Evolutionary conservation across 1,140 invertebrate genomes (phyloP).

Genomic region (Leptoteleia sp.): DNA sequence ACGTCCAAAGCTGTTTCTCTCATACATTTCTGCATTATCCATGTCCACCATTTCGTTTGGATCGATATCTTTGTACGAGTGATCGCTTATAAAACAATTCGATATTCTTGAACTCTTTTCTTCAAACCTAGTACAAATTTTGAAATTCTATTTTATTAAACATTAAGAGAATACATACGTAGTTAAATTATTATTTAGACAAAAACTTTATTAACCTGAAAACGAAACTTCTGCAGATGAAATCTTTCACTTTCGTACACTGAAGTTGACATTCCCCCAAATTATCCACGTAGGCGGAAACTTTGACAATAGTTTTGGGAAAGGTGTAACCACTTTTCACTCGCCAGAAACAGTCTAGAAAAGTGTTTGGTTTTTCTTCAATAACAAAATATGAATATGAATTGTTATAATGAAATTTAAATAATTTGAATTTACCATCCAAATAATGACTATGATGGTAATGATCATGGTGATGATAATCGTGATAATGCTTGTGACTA

Average conservation of each 20-base stretch:
- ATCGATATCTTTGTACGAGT: slow-evolving; percentile 84
- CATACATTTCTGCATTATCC: slow-evolving; percentile 87
- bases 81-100: slow-evolving; percentile 87
- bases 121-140: slow-evolving; percentile 81
- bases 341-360: slow-evolving; percentile 90
- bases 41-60: slow-evolving; percentile 81
- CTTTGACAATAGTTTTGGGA: slow-evolving; percentile 83
- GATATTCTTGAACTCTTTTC: slow-evolving; percentile 31
- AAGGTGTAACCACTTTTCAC: slow-evolving; percentile 87
- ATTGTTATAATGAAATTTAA: too few species aligned
- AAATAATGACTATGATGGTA: slow-evolving; percentile 31
- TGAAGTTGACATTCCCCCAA: slow-evolving; percentile 89
- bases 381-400: slow-evolving; percentile 6
- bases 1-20: slow-evolving; percentile 88
- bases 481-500: slow-evolving; percentile 61
- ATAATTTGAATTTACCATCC: slow-evolving; percentile 21
- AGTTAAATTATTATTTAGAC: too few species aligned
- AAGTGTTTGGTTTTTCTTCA: too few species aligned
- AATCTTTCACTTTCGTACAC: slow-evolving; percentile 85
- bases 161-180: too few species aligned
- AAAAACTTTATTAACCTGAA: slow-evolving; percentile 86
- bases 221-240: slow-evolving; percentile 89
- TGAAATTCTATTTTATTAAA: slow-evolving; percentile 1
- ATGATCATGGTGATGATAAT: slow-evolving; percentile 34
- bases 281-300: slow-evolving; percentile 84